A percentile compares a stretch with the other conserved stretches of the same genome.
phyloP scores from a whole-genome alignment of 1,140 invertebrate genomes.

The Gryon sp. region DNA sequence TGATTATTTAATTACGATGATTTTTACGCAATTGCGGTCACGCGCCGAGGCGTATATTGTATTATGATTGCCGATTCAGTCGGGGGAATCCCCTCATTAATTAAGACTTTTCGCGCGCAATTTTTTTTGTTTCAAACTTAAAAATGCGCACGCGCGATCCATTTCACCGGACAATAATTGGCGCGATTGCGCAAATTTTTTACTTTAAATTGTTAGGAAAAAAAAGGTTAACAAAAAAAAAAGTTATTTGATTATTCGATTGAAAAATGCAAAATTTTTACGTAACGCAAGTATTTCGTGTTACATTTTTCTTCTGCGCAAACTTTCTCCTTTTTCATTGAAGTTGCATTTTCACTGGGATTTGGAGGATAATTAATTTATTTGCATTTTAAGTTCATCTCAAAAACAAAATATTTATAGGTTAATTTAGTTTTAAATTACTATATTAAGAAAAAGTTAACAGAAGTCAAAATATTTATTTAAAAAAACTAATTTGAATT shows the following conservation, averaged over 20 bases:
- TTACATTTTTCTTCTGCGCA: slow-evolving; percentile 36
- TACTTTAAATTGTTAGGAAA: slow-evolving; percentile 21
- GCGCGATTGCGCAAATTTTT: slow-evolving; percentile 45
- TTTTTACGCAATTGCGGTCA: slow-evolving; percentile 29
- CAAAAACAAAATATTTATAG: no score
- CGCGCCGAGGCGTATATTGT: no score
- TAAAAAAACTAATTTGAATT: no score
- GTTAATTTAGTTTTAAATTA: no score
- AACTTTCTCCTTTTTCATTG: slow-evolving; percentile 49
- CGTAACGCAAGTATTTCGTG: slow-evolving; percentile 24
- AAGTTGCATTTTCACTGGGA: slow-evolving; percentile 19
- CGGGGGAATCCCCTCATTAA: no score
- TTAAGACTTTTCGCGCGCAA: background rate
- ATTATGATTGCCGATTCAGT: no score
- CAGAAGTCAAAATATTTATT: no score
- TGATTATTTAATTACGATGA: slow-evolving; percentile 20
- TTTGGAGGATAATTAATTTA: no score
- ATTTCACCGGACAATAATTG: slow-evolving; percentile 28
- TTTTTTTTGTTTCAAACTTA: no score
- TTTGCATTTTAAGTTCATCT: no score
- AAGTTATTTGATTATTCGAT: slow-evolving; percentile 16
- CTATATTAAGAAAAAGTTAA: no score
- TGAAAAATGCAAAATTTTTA: slow-evolving; percentile 34
- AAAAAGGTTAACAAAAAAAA: slow-evolving; percentile 9
- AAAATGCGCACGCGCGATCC: slow-evolving; percentile 4